Evolutionary conservation across 2,888 invertebrate species (phyloP), one percentile per base, ranked within the genome.

Genomic region (Epinotia brunnichana): DNA sequence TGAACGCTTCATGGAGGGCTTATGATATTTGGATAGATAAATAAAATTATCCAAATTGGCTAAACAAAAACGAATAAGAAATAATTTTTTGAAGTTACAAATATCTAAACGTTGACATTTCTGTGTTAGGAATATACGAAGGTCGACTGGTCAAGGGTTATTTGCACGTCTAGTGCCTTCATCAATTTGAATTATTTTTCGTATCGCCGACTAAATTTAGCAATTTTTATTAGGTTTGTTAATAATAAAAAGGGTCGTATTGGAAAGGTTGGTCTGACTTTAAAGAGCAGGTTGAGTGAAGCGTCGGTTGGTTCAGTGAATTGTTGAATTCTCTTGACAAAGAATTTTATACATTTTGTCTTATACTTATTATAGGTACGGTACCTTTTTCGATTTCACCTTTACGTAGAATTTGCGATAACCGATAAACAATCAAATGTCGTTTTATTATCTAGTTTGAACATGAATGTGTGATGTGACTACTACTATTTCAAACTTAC

Each of bases 151-250:
- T 66, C 53, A 54, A 66, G 54, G 56, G 61, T 11, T 48, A 35
- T 72, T 72, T 61, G 61, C 54, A 15, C 19, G 66, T 54, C 53
- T 35, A 19, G 19, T 29, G 19, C 66, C 59, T 64, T 67, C 44
- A 35, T 67, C 51, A 59, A 70, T 60, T 60, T 51, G 41, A 60
- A 61, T 71, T 67, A 72, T 48, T 67, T 66, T 41, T 66, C 48
- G 17, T 53, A 17, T 67, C 48, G 9, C n/a, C n/a, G 54, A 54
- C 54, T 56, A 60, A 41, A 57, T 66, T 66, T 54, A 54, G 24
- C 44, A 13, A 62, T 41, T 56, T 66, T 67, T 7, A 56, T 71
- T 48, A 51, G 57, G 44, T 35, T 62, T 35, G 44, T 17, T 53
- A 10, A 53, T 53, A 10, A 53, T 41, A 39, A 69, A 69, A 69